phyloP scores from a whole-genome alignment of 2,113 vertebrate species.

The Marcusenius ussheri region DNA sequence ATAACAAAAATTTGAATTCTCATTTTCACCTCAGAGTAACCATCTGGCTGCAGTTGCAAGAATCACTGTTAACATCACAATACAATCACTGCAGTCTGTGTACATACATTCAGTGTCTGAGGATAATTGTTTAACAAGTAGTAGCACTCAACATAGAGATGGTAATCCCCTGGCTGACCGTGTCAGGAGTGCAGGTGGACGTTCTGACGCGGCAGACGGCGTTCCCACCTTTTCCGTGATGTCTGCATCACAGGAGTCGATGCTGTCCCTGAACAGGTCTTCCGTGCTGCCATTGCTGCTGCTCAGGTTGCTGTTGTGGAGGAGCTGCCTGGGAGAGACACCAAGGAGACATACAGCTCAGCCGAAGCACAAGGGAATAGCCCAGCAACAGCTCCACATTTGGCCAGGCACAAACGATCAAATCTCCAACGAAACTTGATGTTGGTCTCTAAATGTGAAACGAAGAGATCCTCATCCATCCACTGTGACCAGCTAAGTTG shows the following conservation, averaged over 20 bases:
- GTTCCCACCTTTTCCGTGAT: slow-evolving; percentile 84
- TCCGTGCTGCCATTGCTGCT: slow-evolving; percentile 95
- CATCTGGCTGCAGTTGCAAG: not conserved
- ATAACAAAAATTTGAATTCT: not conserved
- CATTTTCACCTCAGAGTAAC: not conserved
- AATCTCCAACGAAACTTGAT: not conserved
- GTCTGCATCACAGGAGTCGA: slow-evolving; percentile 88
- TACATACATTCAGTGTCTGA: not conserved
- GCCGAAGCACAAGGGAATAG: not conserved
- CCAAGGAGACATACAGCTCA: slow-evolving; percentile 3
- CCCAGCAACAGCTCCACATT: not conserved
- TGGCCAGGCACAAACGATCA: not conserved
- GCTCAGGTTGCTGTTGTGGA: slow-evolving; percentile 93
- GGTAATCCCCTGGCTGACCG: not conserved
- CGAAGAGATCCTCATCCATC: not conserved
- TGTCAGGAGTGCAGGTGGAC: not conserved
- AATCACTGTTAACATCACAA: not conserved
- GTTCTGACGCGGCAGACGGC: not conserved
- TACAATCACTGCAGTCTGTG: not conserved
- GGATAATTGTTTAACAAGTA: not conserved
- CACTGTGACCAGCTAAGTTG: not conserved
- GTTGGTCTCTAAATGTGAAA: not conserved
- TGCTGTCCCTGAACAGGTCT: slow-evolving; percentile 90
- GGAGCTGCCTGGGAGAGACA: slow-evolving; percentile 71
- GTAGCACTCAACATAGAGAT: not conserved